Evolutionary conservation across 1,140 invertebrate species (phyloP).

Genomic region (Apis cerana): DNA sequence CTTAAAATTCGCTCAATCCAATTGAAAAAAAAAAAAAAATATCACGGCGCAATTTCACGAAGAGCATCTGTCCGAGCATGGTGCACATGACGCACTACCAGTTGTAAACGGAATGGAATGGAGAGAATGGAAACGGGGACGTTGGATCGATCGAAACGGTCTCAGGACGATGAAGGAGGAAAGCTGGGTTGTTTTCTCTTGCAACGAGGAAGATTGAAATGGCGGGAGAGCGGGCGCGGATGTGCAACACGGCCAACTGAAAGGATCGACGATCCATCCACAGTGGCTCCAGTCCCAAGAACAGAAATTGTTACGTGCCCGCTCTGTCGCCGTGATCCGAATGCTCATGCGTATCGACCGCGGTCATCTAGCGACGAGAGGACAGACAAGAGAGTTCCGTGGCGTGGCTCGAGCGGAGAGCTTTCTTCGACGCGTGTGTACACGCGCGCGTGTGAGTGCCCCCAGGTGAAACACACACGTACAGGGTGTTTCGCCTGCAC

Average conservation of each 20-base stretch:
- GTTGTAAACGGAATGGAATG: too few species aligned
- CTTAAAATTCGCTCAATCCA: too few species aligned
- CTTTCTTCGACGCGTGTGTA: conserved; percentile 58
- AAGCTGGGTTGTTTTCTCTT: not conserved
- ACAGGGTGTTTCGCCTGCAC: not conserved
- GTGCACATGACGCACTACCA: too few species aligned
- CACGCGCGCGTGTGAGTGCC: not conserved
- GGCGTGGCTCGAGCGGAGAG: conserved; percentile 60
- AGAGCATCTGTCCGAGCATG: too few species aligned
- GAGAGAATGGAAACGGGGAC: not conserved
- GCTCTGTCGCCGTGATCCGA: conserved; percentile 69
- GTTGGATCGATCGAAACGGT: not conserved
- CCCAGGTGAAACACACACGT: conserved; percentile 7
- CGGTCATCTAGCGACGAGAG: conserved; percentile 64
- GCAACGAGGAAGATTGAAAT: conserved; percentile 23
- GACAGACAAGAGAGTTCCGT: conserved; percentile 60
- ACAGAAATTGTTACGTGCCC: conserved; percentile 75
- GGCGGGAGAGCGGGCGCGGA: conserved; percentile 37
- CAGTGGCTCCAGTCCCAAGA: conserved; percentile 70
- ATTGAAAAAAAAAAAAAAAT: too few species aligned
- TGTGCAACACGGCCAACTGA: conserved; percentile 51
- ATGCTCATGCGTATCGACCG: conserved; percentile 67
- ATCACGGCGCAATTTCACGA: too few species aligned
- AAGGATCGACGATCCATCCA: conserved; percentile 63
- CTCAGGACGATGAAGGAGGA: not conserved